Base-by-base conservation (phyloP, 2,797 vertebrate genomes). In the Bovichtus variegatus region DNA sequence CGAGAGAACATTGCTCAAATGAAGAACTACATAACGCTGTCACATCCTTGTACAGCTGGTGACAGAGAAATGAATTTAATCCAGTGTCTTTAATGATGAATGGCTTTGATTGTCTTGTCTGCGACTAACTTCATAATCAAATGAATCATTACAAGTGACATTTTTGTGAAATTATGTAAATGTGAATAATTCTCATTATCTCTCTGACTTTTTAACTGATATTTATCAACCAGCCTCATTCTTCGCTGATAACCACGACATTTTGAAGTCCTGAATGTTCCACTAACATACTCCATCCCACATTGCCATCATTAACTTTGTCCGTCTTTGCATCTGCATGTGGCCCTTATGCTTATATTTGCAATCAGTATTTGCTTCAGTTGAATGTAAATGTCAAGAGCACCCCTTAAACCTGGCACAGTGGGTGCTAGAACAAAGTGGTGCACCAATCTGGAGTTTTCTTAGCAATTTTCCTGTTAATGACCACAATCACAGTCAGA, bases 331-430 rank as follows among this genome's bases (percentile, higher is more conserved):
- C 50, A 55, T 74, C 78, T 74, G 81, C 60, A 21, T 82, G 72
- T 59, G 76, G 62, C 65, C 67, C 21, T 55, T 59, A 61, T 51
- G 49, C n/a, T 70, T 65, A 91, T 87, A 82, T 78, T 82, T 78
- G 74, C 81, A 89, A 89, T 91, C 88, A 88, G 73, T 2, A n/a
- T n/a, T n/a, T n/a, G 36, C 53, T 81, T 79, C 50, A 23, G 81
- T 44, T 64, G 63, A 78, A 82, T 71, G 77, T 44, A 88, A 91
- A 93, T 93, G 85, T 91, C 90, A 90, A 90, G 80, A 89, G 85
- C 9, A 1, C 27, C 72, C 21, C 57, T 82, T 63, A 73, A 80
- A 85, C 76, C 23, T 15, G 4, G 38, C 83, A 34, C 74, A 80
- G 81, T 65, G 36, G 80, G 81, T 38, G 80, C 54, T 46, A 38